Conservation (phyloP, 2,888 invertebrate species). For the Globia sparganii region DNA sequence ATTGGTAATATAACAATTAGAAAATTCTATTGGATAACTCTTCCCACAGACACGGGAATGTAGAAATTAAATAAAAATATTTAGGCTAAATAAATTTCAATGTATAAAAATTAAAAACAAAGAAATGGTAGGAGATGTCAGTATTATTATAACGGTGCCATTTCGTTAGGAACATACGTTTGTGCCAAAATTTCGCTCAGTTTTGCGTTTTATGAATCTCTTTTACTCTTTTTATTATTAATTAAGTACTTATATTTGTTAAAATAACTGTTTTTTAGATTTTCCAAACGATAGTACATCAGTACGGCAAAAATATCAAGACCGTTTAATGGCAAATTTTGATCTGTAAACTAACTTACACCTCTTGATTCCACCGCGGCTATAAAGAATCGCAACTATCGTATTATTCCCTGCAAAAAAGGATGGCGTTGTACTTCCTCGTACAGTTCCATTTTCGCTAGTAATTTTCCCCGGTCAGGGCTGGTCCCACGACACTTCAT, state of each 20-base stretch:
- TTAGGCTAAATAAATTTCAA: slow-evolving; percentile 42
- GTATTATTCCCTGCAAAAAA: not conserved
- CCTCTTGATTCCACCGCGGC: slow-evolving; percentile 3
- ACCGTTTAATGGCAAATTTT: not conserved
- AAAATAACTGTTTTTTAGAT: slow-evolving; percentile 26
- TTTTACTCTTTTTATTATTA: slow-evolving; percentile 22
- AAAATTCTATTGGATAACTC: slow-evolving; percentile 40
- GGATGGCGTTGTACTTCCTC: not conserved
- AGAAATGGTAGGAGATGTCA: slow-evolving; percentile 66
- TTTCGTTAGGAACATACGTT: slow-evolving; percentile 66
- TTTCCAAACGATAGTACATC: slow-evolving; percentile 1
- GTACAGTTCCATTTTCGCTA: not conserved
- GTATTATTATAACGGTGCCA: slow-evolving; percentile 74
- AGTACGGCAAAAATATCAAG: not conserved
- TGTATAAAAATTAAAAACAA: slow-evolving; percentile 27
- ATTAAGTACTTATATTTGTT: slow-evolving; percentile 27
- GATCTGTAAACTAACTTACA: not conserved
- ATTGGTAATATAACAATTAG: slow-evolving; percentile 28
- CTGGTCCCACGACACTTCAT: slow-evolving; percentile 33
- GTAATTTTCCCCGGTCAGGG: slow-evolving; percentile 14
- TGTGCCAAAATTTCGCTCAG: slow-evolving; percentile 74
- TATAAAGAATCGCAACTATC: not conserved
- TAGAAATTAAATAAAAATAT: slow-evolving; percentile 35
- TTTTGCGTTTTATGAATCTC: slow-evolving; percentile 49
- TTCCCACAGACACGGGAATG: slow-evolving; percentile 28